Base-by-base conservation (phyloP, 2,888 invertebrate genomes). In the Habroteleia sp. region DNA sequence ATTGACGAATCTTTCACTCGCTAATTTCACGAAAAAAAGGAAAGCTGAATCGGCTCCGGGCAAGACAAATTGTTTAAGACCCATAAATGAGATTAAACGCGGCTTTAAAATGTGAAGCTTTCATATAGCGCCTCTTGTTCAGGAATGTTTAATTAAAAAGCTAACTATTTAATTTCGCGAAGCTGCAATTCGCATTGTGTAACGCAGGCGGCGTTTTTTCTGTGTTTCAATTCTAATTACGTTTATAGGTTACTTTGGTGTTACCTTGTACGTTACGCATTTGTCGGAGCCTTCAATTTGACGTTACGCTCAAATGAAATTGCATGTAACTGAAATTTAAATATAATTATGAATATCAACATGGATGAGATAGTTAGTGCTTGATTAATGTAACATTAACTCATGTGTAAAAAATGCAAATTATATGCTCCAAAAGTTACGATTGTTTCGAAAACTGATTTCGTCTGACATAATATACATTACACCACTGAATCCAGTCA, bases 281-380 rank as follows among this genome's bases (percentile, higher is more conserved):
- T 27, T 10, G 41, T 25, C 16, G n/a, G 14, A 20, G 20, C 6
- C 31, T n/a, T 56, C 31, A 17, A 58, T 50, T 56, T 35, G 14
- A 50, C 33, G 29, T 29, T 31, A 66, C 5, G 25, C 10, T 31
- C 31, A 37, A 66, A 44, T 16, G 25, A 58, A 68, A 48, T 58
- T 31, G 41, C 27, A 27, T 48, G 29, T 42, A 39, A 68, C 39
- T 23, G 33, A 58, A 48, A 58, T 48, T 58, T 50, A 41, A 48
- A 68, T 27, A 20, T 16, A 50, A 68, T 58, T 50, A 58, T 48
- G 58, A 68, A 58, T 48, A 58, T 68, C 41, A 56, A 31, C 46
- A 48, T 23, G n/a, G 8, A 41, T 17, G 33, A 37, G 35, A 29
- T 39, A 46, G 25, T 54, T 66, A 23, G 37, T 31, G 11, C 29